Evolutionary conservation across 2,113 vertebrate genomes (phyloP), one percentile per base, ranked within the genome.

Genomic region (Hippocampus abdominalis): DNA sequence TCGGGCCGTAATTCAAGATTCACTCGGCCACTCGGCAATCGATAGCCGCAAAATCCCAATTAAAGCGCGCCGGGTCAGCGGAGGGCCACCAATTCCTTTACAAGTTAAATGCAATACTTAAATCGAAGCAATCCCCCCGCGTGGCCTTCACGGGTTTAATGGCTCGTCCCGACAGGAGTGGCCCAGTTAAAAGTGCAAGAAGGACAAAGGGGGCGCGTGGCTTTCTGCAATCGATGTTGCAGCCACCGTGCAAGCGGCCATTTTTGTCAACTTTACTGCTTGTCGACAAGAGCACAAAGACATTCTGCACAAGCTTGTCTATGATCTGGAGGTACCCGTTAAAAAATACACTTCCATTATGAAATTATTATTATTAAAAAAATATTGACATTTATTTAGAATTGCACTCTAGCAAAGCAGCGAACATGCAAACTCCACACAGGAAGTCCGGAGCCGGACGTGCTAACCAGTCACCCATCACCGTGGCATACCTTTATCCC

Each of bases 41-140:
- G 90, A 93, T 93, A 91, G 83, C 83, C 70, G 81, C 84, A 91
- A 90, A 91, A 90, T 89, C 86, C 91, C 90, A 93, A 92, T 93
- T 92, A 93, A 91, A 89, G 86, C 79, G 81, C 80, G 77, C 71
- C 67, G 83, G 92, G 92, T 92, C 92, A 93, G 72, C 80, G 89
- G 82, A 84, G 74, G 90, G 91, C 85, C 91, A 91, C 88, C 85
- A 78, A 91, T 89, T 89, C 85, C 87, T 90, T 90, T 90, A 87
- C 88, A 90, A 90, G 88, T 92, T 89, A 92, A 92, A 92, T 92
- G 88, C 86, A 84, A 87, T 88, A 81, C 84, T 92, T 90, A 89
- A 92, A 91, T 90, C 79, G 76, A 84, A 87, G 77, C 79, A 81
- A 89, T 89, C 84, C 77, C 74, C 3, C 74, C 3, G 74, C 79